Percentiles rank a stretch among this genome's conserved stretches.
phyloP scores from a whole-genome alignment of 2,113 vertebrate genomes.

The Neodon shergylaensis region DNA sequence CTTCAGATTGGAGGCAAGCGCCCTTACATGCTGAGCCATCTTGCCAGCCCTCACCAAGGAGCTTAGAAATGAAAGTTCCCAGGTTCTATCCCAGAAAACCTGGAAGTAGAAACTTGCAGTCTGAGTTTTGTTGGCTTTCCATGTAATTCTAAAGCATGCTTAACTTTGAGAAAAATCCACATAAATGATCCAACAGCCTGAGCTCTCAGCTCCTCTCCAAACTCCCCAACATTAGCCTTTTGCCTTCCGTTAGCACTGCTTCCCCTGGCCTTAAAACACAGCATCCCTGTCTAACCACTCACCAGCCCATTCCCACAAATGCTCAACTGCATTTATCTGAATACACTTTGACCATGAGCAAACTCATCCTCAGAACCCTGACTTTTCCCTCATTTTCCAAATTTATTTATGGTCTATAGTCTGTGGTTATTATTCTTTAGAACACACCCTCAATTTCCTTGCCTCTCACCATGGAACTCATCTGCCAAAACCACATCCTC shows the following conservation, averaged over 20 bases:
- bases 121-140: background rate
- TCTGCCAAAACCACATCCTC: slow-evolving; percentile 54
- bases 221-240: background rate
- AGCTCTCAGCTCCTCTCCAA: background rate
- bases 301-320: background rate
- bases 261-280: background rate
- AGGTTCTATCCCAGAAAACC: background rate
- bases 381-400: background rate
- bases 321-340: background rate
- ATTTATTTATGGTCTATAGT: background rate
- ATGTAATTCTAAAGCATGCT: background rate
- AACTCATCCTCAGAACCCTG: background rate
- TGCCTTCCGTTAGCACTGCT: background rate
- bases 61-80: background rate
- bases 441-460: background rate
- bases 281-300: background rate
- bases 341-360: background rate
- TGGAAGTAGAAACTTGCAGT: background rate
- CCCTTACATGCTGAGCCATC: background rate
- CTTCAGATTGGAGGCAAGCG: background rate
- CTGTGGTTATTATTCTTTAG: background rate
- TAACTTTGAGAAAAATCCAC: background rate
- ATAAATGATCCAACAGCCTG: background rate
- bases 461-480: slow-evolving; percentile 26
- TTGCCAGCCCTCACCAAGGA: background rate